A percentile compares a stretch with the other conserved stretches of the same genome.
Evolutionary conservation across 2,113 vertebrate genomes (phyloP).

Genomic region (Tetraodon nigroviridis): DNA sequence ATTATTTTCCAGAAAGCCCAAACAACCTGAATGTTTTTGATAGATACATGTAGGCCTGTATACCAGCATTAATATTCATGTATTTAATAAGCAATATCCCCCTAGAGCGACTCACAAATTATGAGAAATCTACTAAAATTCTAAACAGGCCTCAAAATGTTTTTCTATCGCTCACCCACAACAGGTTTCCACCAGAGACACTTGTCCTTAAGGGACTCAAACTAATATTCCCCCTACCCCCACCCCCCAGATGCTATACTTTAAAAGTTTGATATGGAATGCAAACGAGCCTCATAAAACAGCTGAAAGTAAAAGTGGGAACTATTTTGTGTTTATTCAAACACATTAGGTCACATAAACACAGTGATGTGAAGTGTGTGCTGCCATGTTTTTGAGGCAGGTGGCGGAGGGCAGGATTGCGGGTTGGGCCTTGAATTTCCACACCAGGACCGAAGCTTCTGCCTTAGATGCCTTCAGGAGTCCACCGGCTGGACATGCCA

Average conservation of each 20-base stretch:
- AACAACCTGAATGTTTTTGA: conserved; percentile 65
- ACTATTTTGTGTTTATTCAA: neutral
- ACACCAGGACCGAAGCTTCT: neutral
- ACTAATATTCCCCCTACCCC: conserved; percentile 29
- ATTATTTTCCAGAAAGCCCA: conserved; percentile 54
- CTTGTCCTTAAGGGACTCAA: conserved; percentile 47
- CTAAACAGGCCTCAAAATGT: conserved; percentile 61
- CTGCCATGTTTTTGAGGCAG: no score
- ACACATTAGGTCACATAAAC: conserved; percentile 1
- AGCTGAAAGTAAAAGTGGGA: conserved; percentile 6
- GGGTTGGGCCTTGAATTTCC: neutral
- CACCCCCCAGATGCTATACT: conserved; percentile 21
- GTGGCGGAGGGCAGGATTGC: neutral
- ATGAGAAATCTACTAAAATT: conserved; percentile 62
- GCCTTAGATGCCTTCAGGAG: neutral
- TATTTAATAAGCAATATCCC: conserved; percentile 60
- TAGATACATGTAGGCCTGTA: conserved; percentile 53
- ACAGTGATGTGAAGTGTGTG: no score
- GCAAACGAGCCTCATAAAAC: conserved; percentile 33
- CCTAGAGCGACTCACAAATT: conserved; percentile 58
- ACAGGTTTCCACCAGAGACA: conserved; percentile 61
- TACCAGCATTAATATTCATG: conserved; percentile 63
- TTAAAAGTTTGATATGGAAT: conserved; percentile 49
- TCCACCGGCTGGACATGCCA: neutral
- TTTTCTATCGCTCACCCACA: conserved; percentile 59